phyloP scores from a whole-genome alignment of 2,888 invertebrate species.

The Ormyrus labotus region DNA sequence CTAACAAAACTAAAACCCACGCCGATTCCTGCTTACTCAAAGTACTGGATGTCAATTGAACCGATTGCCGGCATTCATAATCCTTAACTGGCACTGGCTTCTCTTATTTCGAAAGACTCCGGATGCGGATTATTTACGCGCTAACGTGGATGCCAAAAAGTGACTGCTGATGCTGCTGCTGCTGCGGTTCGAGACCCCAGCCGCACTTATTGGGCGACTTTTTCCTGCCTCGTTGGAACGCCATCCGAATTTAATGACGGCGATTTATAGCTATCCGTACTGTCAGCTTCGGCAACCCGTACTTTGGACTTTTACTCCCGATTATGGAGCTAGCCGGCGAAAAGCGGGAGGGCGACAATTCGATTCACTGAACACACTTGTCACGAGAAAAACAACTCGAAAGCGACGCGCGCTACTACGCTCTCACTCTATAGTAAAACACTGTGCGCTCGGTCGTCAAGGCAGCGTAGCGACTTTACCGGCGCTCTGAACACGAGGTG shows the following conservation, averaged over 20 bases:
- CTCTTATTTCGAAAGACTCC: background rate
- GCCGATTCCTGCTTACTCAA: no score
- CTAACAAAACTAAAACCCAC: background rate
- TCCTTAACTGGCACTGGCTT: background rate
- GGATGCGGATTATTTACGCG: background rate
- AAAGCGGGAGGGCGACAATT: background rate
- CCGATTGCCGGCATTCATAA: slow-evolving; percentile 28
- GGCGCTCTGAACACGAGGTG: slow-evolving; percentile 55
- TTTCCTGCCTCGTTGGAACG: slow-evolving; percentile 56
- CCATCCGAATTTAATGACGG: slow-evolving; percentile 45
- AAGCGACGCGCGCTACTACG: no score
- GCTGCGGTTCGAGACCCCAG: slow-evolving; percentile 25
- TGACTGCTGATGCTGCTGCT: background rate
- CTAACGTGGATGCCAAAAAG: background rate
- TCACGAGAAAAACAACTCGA: background rate
- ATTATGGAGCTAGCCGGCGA: background rate
- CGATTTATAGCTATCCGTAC: background rate
- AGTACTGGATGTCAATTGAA: slow-evolving; percentile 22
- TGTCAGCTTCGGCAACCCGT: background rate
- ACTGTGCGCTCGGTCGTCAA: slow-evolving; percentile 57
- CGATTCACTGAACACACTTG: no score
- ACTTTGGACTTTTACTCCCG: background rate
- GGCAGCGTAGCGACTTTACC: slow-evolving; percentile 46
- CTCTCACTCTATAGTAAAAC: slow-evolving; percentile 17
- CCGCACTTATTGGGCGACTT: slow-evolving; percentile 53